Conservation (phyloP, 2,888 invertebrate genomes). For the Limnephilus lunatus region DNA sequence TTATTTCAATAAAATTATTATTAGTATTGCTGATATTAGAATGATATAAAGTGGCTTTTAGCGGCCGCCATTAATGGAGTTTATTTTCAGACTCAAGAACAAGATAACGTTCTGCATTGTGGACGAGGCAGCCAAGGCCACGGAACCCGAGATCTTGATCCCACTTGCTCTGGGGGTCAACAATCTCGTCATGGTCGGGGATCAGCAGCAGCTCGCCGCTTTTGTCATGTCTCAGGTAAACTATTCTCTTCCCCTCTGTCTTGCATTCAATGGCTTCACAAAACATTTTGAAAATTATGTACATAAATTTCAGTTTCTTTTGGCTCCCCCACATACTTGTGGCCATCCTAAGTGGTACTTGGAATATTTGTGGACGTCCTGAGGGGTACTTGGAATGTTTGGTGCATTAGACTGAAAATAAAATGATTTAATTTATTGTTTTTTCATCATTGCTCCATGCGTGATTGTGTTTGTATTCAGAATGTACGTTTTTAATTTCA, state of each 20-base stretch:
- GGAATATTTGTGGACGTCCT: neutral
- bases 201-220: constrained; percentile 90
- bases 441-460: neutral
- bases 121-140: constrained; percentile 93
- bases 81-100: constrained; percentile 70
- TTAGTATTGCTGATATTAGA: too few relatives aligned
- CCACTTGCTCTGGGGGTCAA: constrained; percentile 87
- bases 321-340: neutral
- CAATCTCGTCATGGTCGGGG: constrained; percentile 89
- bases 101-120: constrained; percentile 84
- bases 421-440: neutral
- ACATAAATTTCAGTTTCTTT: neutral
- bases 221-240: constrained; percentile 86
- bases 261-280: neutral
- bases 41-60: neutral
- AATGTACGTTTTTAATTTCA: neutral
- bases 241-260: neutral
- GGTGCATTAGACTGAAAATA: neutral
- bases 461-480: neutral
- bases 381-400: too few relatives aligned
- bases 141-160: constrained; percentile 88
- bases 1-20: too few relatives aligned
- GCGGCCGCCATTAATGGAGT: neutral
- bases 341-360: too few relatives aligned
- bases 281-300: too few relatives aligned